Evolutionary conservation across 2,113 vertebrate genomes (phyloP).

Genomic region (Periophthalmus modestus): DNA sequence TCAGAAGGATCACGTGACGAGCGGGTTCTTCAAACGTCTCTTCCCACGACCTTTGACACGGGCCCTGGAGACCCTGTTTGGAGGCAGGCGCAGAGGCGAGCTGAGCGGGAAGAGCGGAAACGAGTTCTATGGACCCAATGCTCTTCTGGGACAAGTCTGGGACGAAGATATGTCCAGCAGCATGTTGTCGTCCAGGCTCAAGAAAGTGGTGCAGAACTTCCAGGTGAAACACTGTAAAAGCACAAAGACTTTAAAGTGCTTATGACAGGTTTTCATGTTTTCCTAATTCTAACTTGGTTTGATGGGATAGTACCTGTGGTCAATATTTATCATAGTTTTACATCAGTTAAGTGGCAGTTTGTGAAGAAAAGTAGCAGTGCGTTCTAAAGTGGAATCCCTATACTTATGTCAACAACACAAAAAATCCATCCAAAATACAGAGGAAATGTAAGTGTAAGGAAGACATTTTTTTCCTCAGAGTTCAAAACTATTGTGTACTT

Average conservation of each 20-base stretch:
- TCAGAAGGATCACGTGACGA: slow-evolving; percentile 24
- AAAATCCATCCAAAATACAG: no score
- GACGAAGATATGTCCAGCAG: slow-evolving; percentile 78
- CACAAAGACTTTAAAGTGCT: no score
- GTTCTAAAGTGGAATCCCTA: no score
- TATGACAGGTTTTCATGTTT: not conserved
- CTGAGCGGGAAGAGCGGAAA: slow-evolving; percentile 50
- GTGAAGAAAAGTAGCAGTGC: no score
- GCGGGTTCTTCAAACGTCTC: slow-evolving; percentile 64
- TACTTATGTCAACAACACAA: no score
- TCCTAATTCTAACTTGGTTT: no score
- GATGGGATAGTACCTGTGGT: no score
- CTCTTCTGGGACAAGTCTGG: slow-evolving; percentile 71
- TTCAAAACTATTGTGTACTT: no score
- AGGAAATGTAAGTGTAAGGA: no score
- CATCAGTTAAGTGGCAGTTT: no score
- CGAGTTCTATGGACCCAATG: slow-evolving; percentile 65
- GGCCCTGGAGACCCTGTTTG: slow-evolving; percentile 69
- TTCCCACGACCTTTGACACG: slow-evolving; percentile 66
- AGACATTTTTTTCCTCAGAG: no score
- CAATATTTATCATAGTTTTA: no score
- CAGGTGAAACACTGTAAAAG: slow-evolving; percentile 59
- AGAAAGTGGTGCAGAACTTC: slow-evolving; percentile 80
- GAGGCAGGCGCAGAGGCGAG: slow-evolving; percentile 54
- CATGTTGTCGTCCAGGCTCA: slow-evolving; percentile 75